phyloP scores from a whole-genome alignment of 2,888 invertebrate species.

The Bombyx huttoni region DNA sequence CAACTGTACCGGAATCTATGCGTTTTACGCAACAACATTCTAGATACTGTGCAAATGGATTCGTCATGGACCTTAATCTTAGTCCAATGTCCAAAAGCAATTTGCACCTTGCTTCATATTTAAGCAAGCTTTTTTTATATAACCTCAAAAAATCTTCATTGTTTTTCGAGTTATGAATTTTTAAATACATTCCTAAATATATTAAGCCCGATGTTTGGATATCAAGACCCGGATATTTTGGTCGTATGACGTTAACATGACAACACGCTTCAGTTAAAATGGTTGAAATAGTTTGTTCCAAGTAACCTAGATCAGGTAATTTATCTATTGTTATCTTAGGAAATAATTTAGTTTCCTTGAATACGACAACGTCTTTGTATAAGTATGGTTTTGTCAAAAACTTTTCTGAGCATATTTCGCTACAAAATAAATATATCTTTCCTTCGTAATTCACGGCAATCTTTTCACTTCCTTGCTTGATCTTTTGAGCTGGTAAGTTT shows the following conservation, averaged over 20 bases:
- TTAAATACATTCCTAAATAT: slow-evolving; percentile 71
- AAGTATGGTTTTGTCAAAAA: slow-evolving; percentile 66
- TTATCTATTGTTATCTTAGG: slow-evolving; percentile 51
- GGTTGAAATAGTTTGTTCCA: slow-evolving; percentile 73
- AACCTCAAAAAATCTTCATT: slow-evolving; percentile 22
- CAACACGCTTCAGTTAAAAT: slow-evolving; percentile 69
- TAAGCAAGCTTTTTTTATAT: slow-evolving; percentile 43
- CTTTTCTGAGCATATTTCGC: slow-evolving; percentile 50
- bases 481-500: slow-evolving; percentile 54
- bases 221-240: slow-evolving; percentile 74
- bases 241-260: slow-evolving; percentile 62
- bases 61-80: slow-evolving; percentile 62
- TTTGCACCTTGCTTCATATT: slow-evolving; percentile 44
- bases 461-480: slow-evolving; percentile 50
- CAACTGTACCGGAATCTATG: slow-evolving; percentile 14
- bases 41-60: slow-evolving; percentile 69
- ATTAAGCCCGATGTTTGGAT: slow-evolving; percentile 64
- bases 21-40: slow-evolving; percentile 22
- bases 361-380: slow-evolving; percentile 60
- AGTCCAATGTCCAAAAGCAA: slow-evolving; percentile 45
- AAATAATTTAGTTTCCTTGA: slow-evolving; percentile 35
- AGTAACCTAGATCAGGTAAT: slow-evolving; percentile 72
- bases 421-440: slow-evolving; percentile 72
- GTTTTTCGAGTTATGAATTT: slow-evolving; percentile 54
- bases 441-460: slow-evolving; percentile 62